Evolutionary conservation across 2,797 vertebrate genomes (phyloP).

Genomic region (Lutjanus campechanus): DNA sequence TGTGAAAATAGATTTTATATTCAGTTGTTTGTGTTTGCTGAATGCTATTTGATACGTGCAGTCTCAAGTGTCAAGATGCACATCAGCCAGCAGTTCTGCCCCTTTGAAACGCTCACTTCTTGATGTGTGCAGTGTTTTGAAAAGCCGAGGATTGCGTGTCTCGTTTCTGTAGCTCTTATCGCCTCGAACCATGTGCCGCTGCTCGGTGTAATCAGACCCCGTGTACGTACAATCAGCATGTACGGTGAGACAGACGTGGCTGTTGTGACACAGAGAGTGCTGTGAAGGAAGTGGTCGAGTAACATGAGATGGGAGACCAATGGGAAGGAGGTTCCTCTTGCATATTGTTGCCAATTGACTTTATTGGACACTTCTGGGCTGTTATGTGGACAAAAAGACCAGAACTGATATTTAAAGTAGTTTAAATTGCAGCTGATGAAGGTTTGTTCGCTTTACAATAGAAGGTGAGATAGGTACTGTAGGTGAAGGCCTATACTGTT

Average conservation of each 20-base stretch:
- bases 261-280: constrained; percentile 40
- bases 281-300: constrained; percentile 34
- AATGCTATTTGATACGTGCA: constrained; percentile 36
- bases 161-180: constrained; percentile 34
- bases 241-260: constrained; percentile 29
- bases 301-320: constrained; percentile 20
- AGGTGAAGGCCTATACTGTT: constrained; percentile 23
- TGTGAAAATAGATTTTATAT: constrained; percentile 44
- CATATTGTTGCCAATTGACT: background rate
- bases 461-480: constrained; percentile 1
- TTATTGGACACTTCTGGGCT: background rate
- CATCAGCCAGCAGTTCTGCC: constrained; percentile 10
- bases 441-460: background rate
- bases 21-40: constrained; percentile 49
- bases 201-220: constrained; percentile 40
- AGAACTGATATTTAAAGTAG: background rate
- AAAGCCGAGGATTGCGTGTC: constrained; percentile 31
- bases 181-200: background rate
- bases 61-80: constrained; percentile 57
- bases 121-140: constrained; percentile 3
- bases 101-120: constrained; percentile 1
- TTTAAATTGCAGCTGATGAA: background rate
- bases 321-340: constrained; percentile 8
- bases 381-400: constrained; percentile 27
- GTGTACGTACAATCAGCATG: constrained; percentile 8